phyloP scores from a whole-genome alignment of 1,140 invertebrate species.

The Drosophila grimshawi region DNA sequence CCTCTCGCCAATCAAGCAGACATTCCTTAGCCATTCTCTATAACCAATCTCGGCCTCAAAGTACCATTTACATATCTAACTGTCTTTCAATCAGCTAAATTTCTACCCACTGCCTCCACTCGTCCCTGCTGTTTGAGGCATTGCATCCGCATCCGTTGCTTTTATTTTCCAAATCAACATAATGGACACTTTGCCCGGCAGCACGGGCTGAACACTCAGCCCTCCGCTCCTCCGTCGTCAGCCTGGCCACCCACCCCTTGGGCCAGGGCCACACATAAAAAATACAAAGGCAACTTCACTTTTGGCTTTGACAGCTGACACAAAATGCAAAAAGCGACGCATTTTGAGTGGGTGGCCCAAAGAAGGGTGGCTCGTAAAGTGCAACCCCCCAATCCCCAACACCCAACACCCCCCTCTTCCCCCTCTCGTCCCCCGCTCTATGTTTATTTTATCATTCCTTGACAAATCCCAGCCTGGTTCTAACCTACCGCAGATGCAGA shows the following conservation, averaged over 20 bases:
- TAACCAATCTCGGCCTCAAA: constrained; percentile 44
- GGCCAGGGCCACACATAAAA: constrained; percentile 53
- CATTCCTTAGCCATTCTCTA: constrained; percentile 14
- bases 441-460: constrained; percentile 28
- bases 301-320: constrained; percentile 78
- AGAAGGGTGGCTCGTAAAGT: constrained; percentile 14
- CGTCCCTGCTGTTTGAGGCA: constrained; percentile 55
- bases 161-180: constrained; percentile 82
- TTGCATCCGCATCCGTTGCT: constrained; percentile 61
- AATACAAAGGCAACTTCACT: constrained; percentile 75
- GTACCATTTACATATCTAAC: constrained; percentile 45
- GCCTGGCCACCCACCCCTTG: not conserved
- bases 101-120: constrained; percentile 12
- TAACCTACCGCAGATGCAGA: constrained; percentile 76
- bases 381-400: not conserved
- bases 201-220: constrained; percentile 37
- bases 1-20: not conserved
- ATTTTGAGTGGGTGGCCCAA: constrained; percentile 66
- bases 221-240: not conserved
- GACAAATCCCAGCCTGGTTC: constrained; percentile 42
- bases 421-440: constrained; percentile 3
- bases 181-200: constrained; percentile 78
- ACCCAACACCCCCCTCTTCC: not conserved
- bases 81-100: constrained; percentile 80
- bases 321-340: constrained; percentile 71